A percentile compares a stretch with the other conserved stretches of the same genome.
phyloP scores from a whole-genome alignment of 2,888 invertebrate species.

The Brenthis daphne region DNA sequence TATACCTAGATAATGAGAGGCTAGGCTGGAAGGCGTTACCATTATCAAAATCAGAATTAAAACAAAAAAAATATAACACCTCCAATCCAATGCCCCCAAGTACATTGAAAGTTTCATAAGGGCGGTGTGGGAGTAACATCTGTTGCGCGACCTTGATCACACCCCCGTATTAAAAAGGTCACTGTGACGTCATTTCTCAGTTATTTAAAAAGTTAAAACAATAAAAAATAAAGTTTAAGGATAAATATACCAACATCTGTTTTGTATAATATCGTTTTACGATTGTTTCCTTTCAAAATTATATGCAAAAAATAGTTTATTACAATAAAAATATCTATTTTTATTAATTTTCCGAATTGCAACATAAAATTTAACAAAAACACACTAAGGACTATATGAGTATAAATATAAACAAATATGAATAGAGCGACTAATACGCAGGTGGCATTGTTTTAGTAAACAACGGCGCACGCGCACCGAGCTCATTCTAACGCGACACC shows the following conservation, averaged over 20 bases:
- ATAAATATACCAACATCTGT: background rate
- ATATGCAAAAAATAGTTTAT: no score
- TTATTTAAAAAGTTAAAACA: constrained; percentile 21
- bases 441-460: constrained; percentile 30
- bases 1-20: no score
- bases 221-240: background rate
- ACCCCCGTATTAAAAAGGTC: constrained; percentile 55
- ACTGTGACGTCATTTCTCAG: constrained; percentile 36
- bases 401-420: constrained; percentile 18
- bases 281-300: background rate
- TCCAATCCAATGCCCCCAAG: background rate
- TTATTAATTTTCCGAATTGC: no score
- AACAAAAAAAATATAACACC: background rate
- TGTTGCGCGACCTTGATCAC: constrained; percentile 61
- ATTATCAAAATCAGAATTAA: background rate
- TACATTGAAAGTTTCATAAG: constrained; percentile 41
- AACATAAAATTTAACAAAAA: background rate
- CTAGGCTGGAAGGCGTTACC: no score
- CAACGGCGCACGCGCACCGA: constrained; percentile 20
- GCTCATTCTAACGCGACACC: constrained; percentile 2
- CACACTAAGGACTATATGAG: background rate
- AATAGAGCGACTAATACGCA: constrained; percentile 20
- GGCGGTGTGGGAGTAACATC: constrained; percentile 67
- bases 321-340: no score
- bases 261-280: background rate